Base-by-base conservation (phyloP, 2,113 vertebrate species). In the Archocentrus centrarchus region DNA sequence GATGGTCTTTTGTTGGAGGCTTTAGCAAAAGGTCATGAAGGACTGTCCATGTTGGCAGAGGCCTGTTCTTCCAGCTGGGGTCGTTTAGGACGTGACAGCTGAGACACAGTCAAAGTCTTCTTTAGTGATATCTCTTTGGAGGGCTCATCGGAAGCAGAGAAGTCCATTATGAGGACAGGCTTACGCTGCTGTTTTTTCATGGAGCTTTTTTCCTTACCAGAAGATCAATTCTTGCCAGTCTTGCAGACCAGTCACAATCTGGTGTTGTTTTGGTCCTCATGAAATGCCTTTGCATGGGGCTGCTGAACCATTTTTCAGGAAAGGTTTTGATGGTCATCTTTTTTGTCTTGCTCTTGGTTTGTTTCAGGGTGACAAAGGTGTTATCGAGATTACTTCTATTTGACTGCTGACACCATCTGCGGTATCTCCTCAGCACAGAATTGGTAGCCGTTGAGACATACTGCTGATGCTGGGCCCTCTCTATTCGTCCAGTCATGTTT, bases 371-470 rank as follows among this genome's bases (percentile, higher is more conserved):
- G 10, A 80, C 11, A 22, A 84, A 83, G 35, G 80, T 85, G 41
- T 20, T 80, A 63, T 78, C 81, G 13, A 73, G 7, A 35, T 11
- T 14, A 55, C 37, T 57, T 77, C 77, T 84, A 3, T 63, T 86
- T 1, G 93, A 4, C n/a, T 82, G 84, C 78, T 78, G 87, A 13
- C 93, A 87, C 84, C 86, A 91, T 4, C 80, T 90, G 62, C 77
- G 93, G 78, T 96, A 96, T 80, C 88, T 93, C 76, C 89, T 91
- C 82, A 92, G 70, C 77, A 96, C 94, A 0, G 88, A 90, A 41
- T 66, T 83, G 0, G 94, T 95, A 0, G 80, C 91, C 0, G 88
- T 44, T 0, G 84, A 91, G 47, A 94, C 70, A 0, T 89, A 75
- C 64, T 93, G 91, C 18, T 93, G 88, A 2, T 60, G 83, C 66